These are phyloP conservation scores for Notarius quadriscutis DNA, from an alignment of 2,113 vertebrate genomes.

Conservation along the genomic window DNA sequence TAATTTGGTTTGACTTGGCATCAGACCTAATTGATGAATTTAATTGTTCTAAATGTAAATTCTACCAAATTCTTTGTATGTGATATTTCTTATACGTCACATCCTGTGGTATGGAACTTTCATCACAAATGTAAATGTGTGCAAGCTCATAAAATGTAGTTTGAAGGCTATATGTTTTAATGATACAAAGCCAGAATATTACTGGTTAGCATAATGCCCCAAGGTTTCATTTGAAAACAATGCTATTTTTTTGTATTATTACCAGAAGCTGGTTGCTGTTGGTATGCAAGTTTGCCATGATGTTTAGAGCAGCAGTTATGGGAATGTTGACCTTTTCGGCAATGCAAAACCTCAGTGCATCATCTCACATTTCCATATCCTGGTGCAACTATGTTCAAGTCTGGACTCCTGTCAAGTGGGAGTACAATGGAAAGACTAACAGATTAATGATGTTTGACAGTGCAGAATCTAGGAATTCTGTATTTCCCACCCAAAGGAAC, in stretches of 20 bases:
- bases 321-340: not conserved
- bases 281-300: not conserved
- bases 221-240: not conserved
- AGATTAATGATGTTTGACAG: conserved; percentile 71
- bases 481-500: conserved; percentile 60
- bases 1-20: not conserved
- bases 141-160: not conserved
- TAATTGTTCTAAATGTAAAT: not conserved
- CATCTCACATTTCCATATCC: conserved; percentile 61
- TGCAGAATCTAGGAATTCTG: conserved; percentile 59
- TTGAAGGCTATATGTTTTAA: not conserved
- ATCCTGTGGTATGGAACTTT: not conserved
- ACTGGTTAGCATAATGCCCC: not conserved
- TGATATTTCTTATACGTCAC: not conserved
- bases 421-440: conserved; percentile 69
- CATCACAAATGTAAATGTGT: not conserved
- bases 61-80: not conserved
- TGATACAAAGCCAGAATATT: not conserved
- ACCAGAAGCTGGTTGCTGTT: not conserved
- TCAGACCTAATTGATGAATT: not conserved
- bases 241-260: not conserved
- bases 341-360: conserved; percentile 50
- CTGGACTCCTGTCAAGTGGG: not conserved
- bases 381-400: not conserved
- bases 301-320: not conserved